Percentiles rank a stretch among this genome's conserved stretches.
phyloP scores from a whole-genome alignment of 2,797 vertebrate genomes.

The Acipenser ruthenus region DNA sequence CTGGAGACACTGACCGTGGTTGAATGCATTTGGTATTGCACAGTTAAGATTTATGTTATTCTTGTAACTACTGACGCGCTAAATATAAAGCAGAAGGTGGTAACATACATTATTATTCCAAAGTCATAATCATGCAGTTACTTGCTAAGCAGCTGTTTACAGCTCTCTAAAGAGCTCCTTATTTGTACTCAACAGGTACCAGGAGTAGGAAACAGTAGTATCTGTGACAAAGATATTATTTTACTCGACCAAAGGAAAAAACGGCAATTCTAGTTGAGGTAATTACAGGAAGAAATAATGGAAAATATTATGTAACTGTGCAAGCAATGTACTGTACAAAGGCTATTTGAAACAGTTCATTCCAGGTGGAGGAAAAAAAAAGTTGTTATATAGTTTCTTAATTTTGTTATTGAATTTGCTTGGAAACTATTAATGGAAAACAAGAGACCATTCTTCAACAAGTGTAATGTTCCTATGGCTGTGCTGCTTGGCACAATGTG shows the following conservation, averaged over 20 bases:
- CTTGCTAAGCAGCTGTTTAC: conserved; percentile 9
- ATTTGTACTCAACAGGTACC: conserved; percentile 7
- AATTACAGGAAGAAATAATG: background rate
- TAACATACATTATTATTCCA: conserved; percentile 19
- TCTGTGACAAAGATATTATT: background rate
- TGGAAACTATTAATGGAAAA: no score
- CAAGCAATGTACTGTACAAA: no score
- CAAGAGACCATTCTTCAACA: no score
- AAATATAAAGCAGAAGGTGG: conserved; percentile 17
- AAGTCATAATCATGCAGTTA: conserved; percentile 25
- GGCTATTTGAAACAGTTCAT: no score
- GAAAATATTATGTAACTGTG: background rate
- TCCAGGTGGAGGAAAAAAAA: no score
- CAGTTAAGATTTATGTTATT: background rate
- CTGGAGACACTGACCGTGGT: background rate
- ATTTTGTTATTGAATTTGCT: no score
- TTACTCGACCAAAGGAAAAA: background rate
- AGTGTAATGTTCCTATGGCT: no score
- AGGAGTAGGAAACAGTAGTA: conserved; percentile 12
- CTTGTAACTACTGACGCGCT: conserved; percentile 1
- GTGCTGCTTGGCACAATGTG: no score
- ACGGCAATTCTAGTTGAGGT: background rate
- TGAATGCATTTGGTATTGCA: background rate
- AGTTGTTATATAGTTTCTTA: no score
- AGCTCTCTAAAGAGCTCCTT: conserved; percentile 2